These are phyloP conservation scores for Hirtodrosophila confusa DNA, from an alignment of 2,888 invertebrate genomes.

Conservation along the genomic window DNA sequence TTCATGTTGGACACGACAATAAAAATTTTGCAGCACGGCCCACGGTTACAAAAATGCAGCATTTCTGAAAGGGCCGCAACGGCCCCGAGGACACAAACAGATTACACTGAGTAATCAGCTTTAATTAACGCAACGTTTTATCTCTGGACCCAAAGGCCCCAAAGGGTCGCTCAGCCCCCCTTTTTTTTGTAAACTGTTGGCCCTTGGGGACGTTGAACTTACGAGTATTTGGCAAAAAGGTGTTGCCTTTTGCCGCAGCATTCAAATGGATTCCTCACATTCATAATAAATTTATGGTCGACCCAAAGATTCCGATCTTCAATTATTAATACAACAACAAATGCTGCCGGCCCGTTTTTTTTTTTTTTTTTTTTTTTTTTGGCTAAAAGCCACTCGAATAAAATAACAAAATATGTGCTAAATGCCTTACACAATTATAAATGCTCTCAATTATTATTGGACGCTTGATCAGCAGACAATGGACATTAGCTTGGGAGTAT, in stretches of 20 bases:
- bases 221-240: slow-evolving; percentile 57
- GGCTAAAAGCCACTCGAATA: slow-evolving; percentile 15
- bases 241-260: slow-evolving; percentile 44
- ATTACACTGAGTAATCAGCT: slow-evolving; percentile 72
- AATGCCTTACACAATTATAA: slow-evolving; percentile 57
- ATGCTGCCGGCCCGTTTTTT: slow-evolving; percentile 24
- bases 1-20: slow-evolving; percentile 55
- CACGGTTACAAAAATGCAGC: slow-evolving; percentile 41
- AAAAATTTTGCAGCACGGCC: slow-evolving; percentile 60
- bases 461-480: slow-evolving; percentile 44
- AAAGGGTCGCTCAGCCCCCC: slow-evolving; percentile 31
- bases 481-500: slow-evolving; percentile 8
- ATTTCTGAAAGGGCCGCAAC: slow-evolving; percentile 55
- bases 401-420: slow-evolving; percentile 49
- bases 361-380: slow-evolving; percentile 23
- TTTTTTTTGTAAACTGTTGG: slow-evolving; percentile 21
- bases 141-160: slow-evolving; percentile 37
- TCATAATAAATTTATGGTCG: slow-evolving; percentile 55
- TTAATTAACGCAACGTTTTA: slow-evolving; percentile 76
- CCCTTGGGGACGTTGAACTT: slow-evolving; percentile 62
- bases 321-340: slow-evolving; percentile 56
- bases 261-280: slow-evolving; percentile 60
- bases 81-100: slow-evolving; percentile 67
- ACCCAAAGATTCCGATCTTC: slow-evolving; percentile 63
- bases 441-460: slow-evolving; percentile 55